Conservation (phyloP, 2,888 invertebrate species). For the Campaea margaritaria region DNA sequence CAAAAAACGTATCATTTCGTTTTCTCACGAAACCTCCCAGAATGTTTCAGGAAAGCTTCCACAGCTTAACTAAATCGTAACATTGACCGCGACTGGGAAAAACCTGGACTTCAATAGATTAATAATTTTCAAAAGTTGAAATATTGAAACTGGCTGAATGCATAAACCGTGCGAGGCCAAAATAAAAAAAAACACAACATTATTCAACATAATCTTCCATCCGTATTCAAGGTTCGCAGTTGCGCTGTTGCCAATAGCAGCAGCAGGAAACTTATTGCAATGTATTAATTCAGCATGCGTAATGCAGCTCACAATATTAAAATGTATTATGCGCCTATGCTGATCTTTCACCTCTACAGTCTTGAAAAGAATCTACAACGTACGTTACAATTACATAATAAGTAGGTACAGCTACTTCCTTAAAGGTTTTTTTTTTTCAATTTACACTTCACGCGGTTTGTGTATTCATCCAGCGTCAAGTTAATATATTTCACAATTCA, state of each 20-base stretch:
- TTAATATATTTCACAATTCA: too few species aligned
- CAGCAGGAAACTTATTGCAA: background rate
- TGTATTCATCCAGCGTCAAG: too few species aligned
- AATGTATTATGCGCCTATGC: conserved; percentile 15
- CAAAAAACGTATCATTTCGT: too few species aligned
- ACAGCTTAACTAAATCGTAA: too few species aligned
- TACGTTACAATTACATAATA: background rate
- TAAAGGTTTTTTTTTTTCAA: background rate
- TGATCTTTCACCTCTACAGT: conserved; percentile 24
- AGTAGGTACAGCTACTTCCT: background rate
- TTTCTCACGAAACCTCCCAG: too few species aligned
- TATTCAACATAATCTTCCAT: background rate
- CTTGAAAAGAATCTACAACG: conserved; percentile 8
- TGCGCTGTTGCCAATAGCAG: background rate
- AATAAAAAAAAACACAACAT: background rate
- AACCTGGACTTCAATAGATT: too few species aligned
- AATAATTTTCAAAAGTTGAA: too few species aligned
- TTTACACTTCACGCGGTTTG: background rate
- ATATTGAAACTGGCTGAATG: too few species aligned
- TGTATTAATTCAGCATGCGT: conserved; percentile 1
- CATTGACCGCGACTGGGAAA: too few species aligned
- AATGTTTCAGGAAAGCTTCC: too few species aligned
- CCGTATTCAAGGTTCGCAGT: background rate
- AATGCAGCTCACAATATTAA: conserved; percentile 1
- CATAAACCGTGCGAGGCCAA: background rate